Percentiles rank a stretch among this genome's conserved stretches.
These are phyloP conservation scores for Noctua comes DNA, from an alignment of 2,888 invertebrate genomes.

Conservation along the genomic window DNA sequence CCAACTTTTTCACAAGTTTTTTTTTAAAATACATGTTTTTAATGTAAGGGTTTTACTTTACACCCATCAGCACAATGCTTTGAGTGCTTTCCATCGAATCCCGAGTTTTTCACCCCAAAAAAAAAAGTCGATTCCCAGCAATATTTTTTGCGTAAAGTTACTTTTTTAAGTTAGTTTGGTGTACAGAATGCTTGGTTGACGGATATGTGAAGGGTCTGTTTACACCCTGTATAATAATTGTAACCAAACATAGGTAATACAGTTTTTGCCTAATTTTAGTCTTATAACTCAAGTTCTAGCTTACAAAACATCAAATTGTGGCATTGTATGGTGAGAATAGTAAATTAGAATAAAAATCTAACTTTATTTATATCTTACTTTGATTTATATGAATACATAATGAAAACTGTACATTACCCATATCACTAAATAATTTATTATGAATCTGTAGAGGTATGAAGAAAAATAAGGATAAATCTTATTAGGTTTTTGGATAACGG, in stretches of 20 bases:
- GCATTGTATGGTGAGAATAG: conserved; percentile 28
- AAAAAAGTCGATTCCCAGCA: too few relatives aligned
- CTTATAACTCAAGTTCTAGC: not conserved
- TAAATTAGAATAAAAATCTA: conserved; percentile 26
- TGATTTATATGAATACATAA: conserved; percentile 53
- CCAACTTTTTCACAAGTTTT: too few relatives aligned
- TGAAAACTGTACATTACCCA: conserved; percentile 29
- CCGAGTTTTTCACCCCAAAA: too few relatives aligned
- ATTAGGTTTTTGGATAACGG: conserved; percentile 22
- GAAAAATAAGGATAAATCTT: conserved; percentile 16
- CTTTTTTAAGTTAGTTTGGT: too few relatives aligned
- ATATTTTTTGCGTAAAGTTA: too few relatives aligned
- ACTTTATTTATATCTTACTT: conserved; percentile 32
- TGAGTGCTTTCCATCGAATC: too few relatives aligned
- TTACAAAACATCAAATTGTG: conserved; percentile 23
- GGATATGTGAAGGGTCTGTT: too few relatives aligned
- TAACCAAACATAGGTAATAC: not conserved
- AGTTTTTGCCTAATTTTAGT: not conserved
- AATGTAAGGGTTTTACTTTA: too few relatives aligned
- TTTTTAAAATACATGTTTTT: too few relatives aligned
- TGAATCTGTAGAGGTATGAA: conserved; percentile 16
- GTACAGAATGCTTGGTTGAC: too few relatives aligned
- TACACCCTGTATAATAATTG: too few relatives aligned
- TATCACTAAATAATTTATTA: conserved; percentile 44
- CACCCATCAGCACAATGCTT: too few relatives aligned